Evolutionary conservation across 2,888 invertebrate species (phyloP).

Genomic region (Steinernema hermaphroditum): DNA sequence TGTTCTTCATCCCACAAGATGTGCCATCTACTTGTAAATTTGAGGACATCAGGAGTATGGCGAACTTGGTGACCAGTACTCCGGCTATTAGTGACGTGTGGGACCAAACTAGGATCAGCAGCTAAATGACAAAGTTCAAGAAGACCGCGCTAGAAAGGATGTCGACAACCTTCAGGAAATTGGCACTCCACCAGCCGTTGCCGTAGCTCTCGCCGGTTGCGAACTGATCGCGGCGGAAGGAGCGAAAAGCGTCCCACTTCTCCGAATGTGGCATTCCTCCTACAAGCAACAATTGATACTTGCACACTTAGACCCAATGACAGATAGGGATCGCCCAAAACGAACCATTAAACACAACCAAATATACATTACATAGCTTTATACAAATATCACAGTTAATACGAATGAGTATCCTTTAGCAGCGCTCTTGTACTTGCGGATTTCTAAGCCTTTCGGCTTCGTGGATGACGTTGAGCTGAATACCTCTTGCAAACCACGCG

Average conservation of each 20-base stretch:
- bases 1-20: neutral
- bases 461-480: neutral
- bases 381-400: too few species aligned
- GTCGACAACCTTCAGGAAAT: slow-evolving; percentile 6
- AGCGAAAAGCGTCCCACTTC: slow-evolving; percentile 17
- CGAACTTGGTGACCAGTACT: slow-evolving; percentile 53
- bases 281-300: too few species aligned
- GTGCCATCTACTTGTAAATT: slow-evolving; percentile 46
- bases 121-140: slow-evolving; percentile 37
- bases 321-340: too few species aligned
- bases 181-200: neutral
- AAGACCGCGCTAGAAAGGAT: too few species aligned
- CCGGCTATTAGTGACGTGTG: slow-evolving; percentile 52
- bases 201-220: neutral
- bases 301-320: too few species aligned
- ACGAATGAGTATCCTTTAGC: neutral
- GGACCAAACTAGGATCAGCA: slow-evolving; percentile 51
- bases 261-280: neutral
- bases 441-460: neutral
- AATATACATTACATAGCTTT: too few species aligned
- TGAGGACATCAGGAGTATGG: slow-evolving; percentile 55
- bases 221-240: neutral
- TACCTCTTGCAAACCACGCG: neutral
- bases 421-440: neutral
- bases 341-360: too few species aligned